Evolutionary conservation across 2,113 vertebrate species (phyloP), one percentile per base, ranked within the genome.

Genomic region (Lepisosteus osseus): DNA sequence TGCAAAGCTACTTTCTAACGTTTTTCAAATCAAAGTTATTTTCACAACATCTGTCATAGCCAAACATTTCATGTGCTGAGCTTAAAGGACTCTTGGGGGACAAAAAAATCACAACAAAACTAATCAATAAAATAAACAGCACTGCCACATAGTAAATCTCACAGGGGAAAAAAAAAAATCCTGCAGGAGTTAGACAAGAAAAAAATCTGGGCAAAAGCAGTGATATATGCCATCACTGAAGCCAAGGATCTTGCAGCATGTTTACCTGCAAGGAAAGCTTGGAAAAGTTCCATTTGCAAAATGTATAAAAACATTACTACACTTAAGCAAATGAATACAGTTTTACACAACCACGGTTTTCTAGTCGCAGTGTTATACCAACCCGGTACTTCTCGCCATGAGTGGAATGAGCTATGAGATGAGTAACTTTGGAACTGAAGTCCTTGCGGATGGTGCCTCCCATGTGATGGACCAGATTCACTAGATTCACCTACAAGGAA

Each of bases 301-400:
- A 29, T 29, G 1, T 29, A 29, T 29, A 29, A 29, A 29, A 29
- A 29, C 29, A 29, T 2, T 29, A 29, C 29, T 29, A 29, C 29
- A 29, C 29, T 29, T 29, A 29, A 29, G 29, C 29, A 29, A 1
- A 2, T 29, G 29, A 29, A 29, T 29, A 29, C 29, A 29, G 29
- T 29, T 29, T 29, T 29, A 29, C 1, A 29, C 29, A 29, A 29
- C 29, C 1, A 29, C 29, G 29, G 29, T 29, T 29, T 29, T 29
- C 29, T 29, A 29, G 29, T 29, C 7, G 70, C 42, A 70, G 76
- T 15, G 1, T 65, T 72, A 78, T 80, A 94, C 95, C 70, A 80
- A 99, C 97, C 94, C 94, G 94, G 85, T 96, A 99, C 84, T 99
- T 99, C 86, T 97, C 97, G 77, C 97, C 96, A 59, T 95, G 94